Conservation (phyloP, 2,888 invertebrate species). For the Macrophya alboannulata region DNA sequence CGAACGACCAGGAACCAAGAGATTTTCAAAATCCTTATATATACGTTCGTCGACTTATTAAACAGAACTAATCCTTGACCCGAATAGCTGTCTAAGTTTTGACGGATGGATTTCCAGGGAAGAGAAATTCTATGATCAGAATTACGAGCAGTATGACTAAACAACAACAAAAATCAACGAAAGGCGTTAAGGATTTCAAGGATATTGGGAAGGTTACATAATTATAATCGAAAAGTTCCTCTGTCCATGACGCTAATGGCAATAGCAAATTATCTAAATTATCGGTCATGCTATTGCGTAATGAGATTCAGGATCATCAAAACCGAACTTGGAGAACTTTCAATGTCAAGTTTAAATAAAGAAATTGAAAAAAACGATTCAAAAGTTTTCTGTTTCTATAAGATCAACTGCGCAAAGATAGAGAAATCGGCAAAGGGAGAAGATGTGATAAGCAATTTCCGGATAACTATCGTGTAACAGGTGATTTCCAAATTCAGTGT, state of each 20-base stretch:
- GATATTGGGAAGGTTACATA: neutral
- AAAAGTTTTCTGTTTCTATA: neutral
- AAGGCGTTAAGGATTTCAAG: neutral
- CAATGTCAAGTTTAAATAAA: constrained; percentile 38
- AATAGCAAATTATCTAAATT: neutral
- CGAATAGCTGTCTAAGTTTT: neutral
- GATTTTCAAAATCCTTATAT: constrained; percentile 16
- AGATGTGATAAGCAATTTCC: neutral
- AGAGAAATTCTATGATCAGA: neutral
- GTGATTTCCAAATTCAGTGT: neutral
- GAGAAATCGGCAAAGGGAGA: neutral
- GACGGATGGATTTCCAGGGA: neutral
- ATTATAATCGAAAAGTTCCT: neutral
- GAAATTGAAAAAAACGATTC: neutral
- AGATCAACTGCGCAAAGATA: neutral
- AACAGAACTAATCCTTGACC: neutral
- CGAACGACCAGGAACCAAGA: constrained; percentile 30
- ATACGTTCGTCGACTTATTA: neutral
- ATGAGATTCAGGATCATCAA: neutral
- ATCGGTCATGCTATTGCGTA: neutral
- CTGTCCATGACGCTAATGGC: neutral
- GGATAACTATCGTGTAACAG: neutral
- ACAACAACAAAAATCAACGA: neutral
- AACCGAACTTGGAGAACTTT: neutral
- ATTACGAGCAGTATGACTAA: neutral